Conservation (phyloP, 1,140 invertebrate genomes). For the Leptinotarsa defecta region DNA sequence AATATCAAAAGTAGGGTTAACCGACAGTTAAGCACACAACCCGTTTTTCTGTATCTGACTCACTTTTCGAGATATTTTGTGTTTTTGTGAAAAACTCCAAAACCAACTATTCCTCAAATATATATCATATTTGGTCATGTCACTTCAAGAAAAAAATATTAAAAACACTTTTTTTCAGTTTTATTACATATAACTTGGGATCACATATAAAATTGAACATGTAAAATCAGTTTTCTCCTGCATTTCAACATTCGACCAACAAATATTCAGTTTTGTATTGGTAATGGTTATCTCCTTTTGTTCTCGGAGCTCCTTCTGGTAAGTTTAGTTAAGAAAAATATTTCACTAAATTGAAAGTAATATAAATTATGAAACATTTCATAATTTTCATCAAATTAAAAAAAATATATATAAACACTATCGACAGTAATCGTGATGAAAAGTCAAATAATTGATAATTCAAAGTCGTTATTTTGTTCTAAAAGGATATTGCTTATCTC, state of each 20-base stretch:
- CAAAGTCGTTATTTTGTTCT: conserved; percentile 16
- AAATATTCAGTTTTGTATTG: conserved; percentile 10
- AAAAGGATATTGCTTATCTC: conserved; percentile 85
- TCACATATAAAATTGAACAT: conserved; percentile 23
- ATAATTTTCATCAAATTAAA: neutral
- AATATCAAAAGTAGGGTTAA: too few species aligned
- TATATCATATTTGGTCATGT: too few species aligned
- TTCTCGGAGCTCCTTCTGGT: conserved; percentile 63
- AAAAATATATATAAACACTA: too few species aligned
- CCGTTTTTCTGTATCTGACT: too few species aligned
- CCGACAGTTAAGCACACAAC: too few species aligned
- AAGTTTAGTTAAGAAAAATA: conserved; percentile 58
- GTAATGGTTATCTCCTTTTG: conserved; percentile 59
- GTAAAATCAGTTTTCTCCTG: conserved; percentile 6
- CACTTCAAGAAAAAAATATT: too few species aligned
- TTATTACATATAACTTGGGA: conserved; percentile 20
- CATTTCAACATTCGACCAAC: conserved; percentile 12
- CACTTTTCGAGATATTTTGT: too few species aligned
- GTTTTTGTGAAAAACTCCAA: too few species aligned
- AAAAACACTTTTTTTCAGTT: neutral
- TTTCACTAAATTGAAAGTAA: conserved; percentile 4
- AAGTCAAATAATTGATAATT: too few species aligned
- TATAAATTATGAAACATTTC: neutral
- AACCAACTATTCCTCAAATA: too few species aligned
- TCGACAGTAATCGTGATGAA: neutral